Evolutionary conservation across 1,140 invertebrate species (phyloP), one percentile per base, ranked within the genome.

Genomic region (Cotesia typhae): DNA sequence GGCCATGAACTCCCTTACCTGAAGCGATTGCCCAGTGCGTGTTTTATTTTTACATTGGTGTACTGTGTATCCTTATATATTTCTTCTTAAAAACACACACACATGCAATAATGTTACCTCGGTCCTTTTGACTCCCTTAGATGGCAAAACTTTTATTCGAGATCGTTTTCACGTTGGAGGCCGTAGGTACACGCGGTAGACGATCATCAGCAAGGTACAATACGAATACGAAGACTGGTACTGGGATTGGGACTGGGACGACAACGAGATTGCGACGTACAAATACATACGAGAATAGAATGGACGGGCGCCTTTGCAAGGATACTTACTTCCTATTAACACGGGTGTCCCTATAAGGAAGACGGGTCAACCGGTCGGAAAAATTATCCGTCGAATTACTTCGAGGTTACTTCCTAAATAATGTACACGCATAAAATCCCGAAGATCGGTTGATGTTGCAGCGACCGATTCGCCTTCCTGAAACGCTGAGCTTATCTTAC

Each of bases 341-440:
- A 65, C 70, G 63, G 35, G 68, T 76, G 41, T 75, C 80, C 78
- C 74, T 80, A 79, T 79, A 80, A 74, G 78, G 80, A 71, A 64
- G 65, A 72, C 75, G 72, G 79, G 79, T 81, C 78, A 81, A 78
- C 73, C 71, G 74, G 77, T 76, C 71, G 35, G 36, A 67, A 59
- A 72, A 64, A 65, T 69, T 68, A 51, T 73, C 67, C 74, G 64
- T 74, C 73, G 74, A 64, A 67, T 47, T 61, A 38, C 70, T 57
- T 73, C 75, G 77, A 81, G 77, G 78, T 73, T 76, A 72, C 76
- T 80, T 80, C 77, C 77, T 76, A 80, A 81, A 81, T 80, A 81
- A 76, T 74, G 41, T 57, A 28, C 20, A 60, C 10, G 57, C 53
- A 20, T 47, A 47, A 9, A 5, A 47, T 28, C 28, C 3, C 28